Evolutionary conservation across 2,888 invertebrate genomes (phyloP).

Genomic region (Rutpela maculata): DNA sequence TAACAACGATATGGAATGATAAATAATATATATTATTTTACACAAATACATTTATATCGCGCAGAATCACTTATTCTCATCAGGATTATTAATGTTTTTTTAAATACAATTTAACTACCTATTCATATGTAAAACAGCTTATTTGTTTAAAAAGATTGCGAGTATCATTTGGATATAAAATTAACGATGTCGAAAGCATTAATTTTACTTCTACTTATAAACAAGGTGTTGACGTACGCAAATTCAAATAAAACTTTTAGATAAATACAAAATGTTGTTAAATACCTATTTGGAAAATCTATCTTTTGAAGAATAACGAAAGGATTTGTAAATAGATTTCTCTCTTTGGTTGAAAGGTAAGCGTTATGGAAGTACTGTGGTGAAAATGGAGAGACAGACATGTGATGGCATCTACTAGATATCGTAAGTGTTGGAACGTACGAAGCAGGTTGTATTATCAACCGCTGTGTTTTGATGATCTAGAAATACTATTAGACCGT

Average conservation of each 20-base stretch:
- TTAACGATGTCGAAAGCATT: background rate
- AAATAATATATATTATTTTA: background rate
- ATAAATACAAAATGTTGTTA: background rate
- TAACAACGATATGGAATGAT: background rate
- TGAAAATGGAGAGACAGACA: too few relatives aligned
- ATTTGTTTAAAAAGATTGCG: constrained; percentile 3
- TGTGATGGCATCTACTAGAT: too few relatives aligned
- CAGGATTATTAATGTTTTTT: background rate
- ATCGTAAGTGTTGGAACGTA: too few relatives aligned
- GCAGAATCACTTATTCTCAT: background rate
- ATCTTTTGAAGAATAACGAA: too few relatives aligned
- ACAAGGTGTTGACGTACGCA: background rate
- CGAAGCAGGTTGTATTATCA: too few relatives aligned
- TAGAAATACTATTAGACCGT: too few relatives aligned
- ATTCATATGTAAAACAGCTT: background rate
- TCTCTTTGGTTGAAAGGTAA: too few relatives aligned
- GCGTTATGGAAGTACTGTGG: too few relatives aligned
- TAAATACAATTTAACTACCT: constrained; percentile 3
- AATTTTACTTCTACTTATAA: background rate
- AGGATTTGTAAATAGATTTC: too few relatives aligned
- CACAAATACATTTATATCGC: background rate
- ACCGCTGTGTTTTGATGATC: too few relatives aligned
- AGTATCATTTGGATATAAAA: constrained; percentile 7
- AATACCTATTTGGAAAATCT: too few relatives aligned
- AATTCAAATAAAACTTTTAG: background rate